These are phyloP conservation scores for Pectinophora gossypiella DNA, from an alignment of 1,140 invertebrate genomes.

Conservation along the genomic window DNA sequence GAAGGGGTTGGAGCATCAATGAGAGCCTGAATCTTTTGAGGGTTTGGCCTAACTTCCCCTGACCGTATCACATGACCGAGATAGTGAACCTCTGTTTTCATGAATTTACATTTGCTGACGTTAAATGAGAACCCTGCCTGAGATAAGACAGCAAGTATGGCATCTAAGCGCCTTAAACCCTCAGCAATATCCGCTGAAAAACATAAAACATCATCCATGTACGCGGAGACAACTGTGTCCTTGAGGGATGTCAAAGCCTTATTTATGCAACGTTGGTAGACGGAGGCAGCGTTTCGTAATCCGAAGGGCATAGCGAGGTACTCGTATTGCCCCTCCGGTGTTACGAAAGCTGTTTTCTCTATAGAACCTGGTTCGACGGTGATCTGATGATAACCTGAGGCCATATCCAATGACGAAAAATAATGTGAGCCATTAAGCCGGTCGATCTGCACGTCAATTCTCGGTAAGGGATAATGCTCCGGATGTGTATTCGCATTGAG, in stretches of 20 bases:
- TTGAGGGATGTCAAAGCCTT: slow-evolving; percentile 6
- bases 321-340: too few relatives aligned
- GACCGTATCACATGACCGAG: slow-evolving; percentile 28
- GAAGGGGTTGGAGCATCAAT: slow-evolving; percentile 26
- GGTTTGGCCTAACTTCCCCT: slow-evolving; percentile 18
- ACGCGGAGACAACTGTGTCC: not conserved
- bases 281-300: slow-evolving; percentile 6
- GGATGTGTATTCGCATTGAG: too few relatives aligned
- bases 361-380: too few relatives aligned
- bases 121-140: slow-evolving; percentile 12
- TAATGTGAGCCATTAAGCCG: slow-evolving; percentile 17
- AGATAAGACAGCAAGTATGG: not conserved
- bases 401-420: slow-evolving; percentile 20
- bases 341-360: too few relatives aligned
- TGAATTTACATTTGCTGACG: slow-evolving; percentile 14
- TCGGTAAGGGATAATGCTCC: slow-evolving; percentile 70
- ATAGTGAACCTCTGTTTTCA: slow-evolving; percentile 29
- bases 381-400: too few relatives aligned
- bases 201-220: slow-evolving; percentile 7
- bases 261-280: slow-evolving; percentile 18
- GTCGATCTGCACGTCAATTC: slow-evolving; percentile 68
- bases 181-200: not conserved
- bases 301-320: too few relatives aligned
- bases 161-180: not conserved
- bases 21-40: slow-evolving; percentile 20